phyloP scores from a whole-genome alignment of 2,113 vertebrate species.

The Neolamprologus fasciatus region DNA sequence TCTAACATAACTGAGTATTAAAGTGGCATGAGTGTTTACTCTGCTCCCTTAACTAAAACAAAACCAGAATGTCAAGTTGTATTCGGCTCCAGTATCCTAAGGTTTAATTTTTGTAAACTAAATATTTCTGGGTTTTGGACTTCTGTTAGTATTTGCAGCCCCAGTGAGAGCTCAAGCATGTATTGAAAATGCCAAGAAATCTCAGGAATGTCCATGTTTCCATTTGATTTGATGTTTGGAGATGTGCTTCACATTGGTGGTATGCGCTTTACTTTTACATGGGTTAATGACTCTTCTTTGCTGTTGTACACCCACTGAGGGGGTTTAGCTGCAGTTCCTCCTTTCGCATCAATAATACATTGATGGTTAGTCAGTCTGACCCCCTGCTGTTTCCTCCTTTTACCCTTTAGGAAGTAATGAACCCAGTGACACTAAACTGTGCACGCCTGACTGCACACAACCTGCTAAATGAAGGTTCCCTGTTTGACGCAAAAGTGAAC shows the following conservation, averaged over 20 bases:
- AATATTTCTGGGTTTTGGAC: not conserved
- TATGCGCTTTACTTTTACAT: not conserved
- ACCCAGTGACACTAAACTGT: conserved; percentile 11
- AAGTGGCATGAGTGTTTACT: not conserved
- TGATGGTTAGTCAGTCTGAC: conserved; percentile 7
- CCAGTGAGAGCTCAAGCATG: not conserved
- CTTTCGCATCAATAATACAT: conserved; percentile 55
- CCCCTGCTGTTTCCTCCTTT: not conserved
- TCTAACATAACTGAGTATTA: not conserved
- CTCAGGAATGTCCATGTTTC: not conserved
- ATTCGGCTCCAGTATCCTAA: not conserved
- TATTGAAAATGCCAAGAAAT: not conserved
- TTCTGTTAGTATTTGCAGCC: not conserved
- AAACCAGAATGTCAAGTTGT: not conserved
- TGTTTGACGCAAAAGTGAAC: not conserved
- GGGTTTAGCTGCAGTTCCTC: conserved; percentile 30
- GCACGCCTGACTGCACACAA: not conserved
- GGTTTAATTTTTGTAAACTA: not conserved
- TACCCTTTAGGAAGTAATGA: conserved; percentile 6
- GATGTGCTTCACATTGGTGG: not conserved
- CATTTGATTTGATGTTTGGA: not conserved
- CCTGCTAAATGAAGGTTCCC: not conserved
- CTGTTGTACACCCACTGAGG: not conserved
- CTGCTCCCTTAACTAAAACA: not conserved
- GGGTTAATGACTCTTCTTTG: not conserved